A percentile compares a stretch with the other conserved stretches of the same genome.
These are phyloP conservation scores for Pelagia noctiluca DNA, from an alignment of 30 jellyfish, hydroid and myxozoan species.

Conservation along the genomic window DNA sequence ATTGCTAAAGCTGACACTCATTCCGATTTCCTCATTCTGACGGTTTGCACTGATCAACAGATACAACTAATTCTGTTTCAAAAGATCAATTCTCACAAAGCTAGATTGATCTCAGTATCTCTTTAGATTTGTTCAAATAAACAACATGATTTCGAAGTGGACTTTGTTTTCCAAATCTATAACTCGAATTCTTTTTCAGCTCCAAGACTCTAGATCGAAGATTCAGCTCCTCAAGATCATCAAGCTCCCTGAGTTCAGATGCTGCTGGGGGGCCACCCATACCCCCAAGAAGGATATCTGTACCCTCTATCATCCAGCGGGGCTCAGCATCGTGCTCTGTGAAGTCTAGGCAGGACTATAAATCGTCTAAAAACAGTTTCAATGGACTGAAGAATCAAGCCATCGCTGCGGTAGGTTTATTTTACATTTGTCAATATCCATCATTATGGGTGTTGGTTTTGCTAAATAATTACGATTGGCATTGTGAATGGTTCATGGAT, in stretches of 20 bases:
- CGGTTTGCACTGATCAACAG: too few species aligned
- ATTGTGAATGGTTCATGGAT: too few species aligned
- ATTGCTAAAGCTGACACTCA: too few species aligned
- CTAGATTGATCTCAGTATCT: too few species aligned
- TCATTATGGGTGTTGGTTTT: neutral
- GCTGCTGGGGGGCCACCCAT: constrained; percentile 62
- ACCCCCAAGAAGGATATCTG: constrained; percentile 68
- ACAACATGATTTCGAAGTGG: too few species aligned
- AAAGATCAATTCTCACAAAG: too few species aligned
- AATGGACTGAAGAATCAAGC: constrained; percentile 7
- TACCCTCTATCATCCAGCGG: constrained; percentile 29
- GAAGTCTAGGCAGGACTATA: constrained; percentile 18
- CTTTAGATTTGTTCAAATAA: too few species aligned
- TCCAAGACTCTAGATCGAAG: constrained; percentile 62
- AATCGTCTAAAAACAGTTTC: constrained; percentile 17
- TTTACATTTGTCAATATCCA: neutral
- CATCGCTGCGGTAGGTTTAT: constrained; percentile 40
- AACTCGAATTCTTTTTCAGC: neutral
- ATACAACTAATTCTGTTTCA: too few species aligned
- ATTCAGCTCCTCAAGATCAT: constrained; percentile 37
- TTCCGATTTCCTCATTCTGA: too few species aligned
- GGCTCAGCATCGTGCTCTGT: constrained; percentile 63
- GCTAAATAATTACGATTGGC: neutral
- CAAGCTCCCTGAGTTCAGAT: constrained; percentile 46
- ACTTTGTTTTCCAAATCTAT: too few species aligned